Base-by-base conservation (phyloP, 92 coral and sea anemone species). In the Muricea muricata region DNA sequence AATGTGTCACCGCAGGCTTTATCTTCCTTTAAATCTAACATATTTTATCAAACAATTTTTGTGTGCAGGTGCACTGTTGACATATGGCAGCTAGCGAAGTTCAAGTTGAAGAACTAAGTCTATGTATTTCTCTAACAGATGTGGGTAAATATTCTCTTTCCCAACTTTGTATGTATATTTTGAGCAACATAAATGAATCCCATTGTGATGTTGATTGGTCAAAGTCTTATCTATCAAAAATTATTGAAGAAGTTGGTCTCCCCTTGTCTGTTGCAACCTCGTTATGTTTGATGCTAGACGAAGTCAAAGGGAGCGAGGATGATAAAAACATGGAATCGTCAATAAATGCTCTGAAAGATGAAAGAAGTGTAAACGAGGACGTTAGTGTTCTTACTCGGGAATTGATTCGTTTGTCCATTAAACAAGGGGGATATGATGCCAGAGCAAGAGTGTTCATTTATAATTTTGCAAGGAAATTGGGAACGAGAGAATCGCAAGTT, bases 391-490 rank as follows among this genome's bases (percentile, higher is more conserved):
- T 77, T 14, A 3, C 20, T 17, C 48, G 1, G 29, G 82, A 77
- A 33, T 35, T 77, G 32, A 77, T 77, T 52, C 82, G 82, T 33
- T 61, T 77, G 13, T 77, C 82, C 4, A 26, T 77, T 34, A 77
- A 33, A 35, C 82, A 55, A 86, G 93, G 87, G 23, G 80, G 80
- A 26, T 92, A 92, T 70, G 95, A 92, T 66, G 89, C 95, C 28
- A 91, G 94, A 40, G 83, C 81, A 33, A 79, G 94, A 52, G 92
- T 92, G 31, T 69, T 92, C 87, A 61, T 89, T 26, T 83, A 67
- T 80, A 56, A 76, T 52, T 72, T 92, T 26, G 88, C 90, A 17
- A 71, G 60, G 11, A 75, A 89, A 68, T 84, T 92, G 18, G 65
- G 55, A 32, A 78, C 87, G 26, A 58, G 65, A 32, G 84, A 61